phyloP scores from a whole-genome alignment of 1,140 invertebrate species.

The Pogonomyrmex barbatus region DNA sequence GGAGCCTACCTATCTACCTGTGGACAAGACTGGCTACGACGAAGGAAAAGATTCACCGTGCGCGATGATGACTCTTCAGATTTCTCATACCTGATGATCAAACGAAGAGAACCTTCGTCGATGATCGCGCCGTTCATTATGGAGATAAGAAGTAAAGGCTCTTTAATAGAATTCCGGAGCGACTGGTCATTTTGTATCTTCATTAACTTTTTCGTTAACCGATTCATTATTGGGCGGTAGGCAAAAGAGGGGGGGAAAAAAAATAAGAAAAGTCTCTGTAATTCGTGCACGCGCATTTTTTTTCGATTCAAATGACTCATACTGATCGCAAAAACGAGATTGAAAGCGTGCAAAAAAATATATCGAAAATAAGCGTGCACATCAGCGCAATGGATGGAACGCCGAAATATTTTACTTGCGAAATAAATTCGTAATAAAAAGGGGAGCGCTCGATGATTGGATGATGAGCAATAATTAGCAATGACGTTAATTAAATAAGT shows the following conservation, averaged over 20 bases:
- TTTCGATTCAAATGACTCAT: constrained; percentile 59
- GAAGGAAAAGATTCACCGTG: constrained; percentile 54
- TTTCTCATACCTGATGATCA: constrained; percentile 69
- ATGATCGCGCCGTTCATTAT: constrained; percentile 73
- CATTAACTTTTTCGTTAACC: constrained; percentile 59
- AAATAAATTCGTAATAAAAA: constrained; percentile 33
- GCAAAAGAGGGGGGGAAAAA: not conserved
- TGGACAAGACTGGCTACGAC: not conserved
- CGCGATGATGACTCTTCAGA: constrained; percentile 75
- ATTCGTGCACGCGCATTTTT: constrained; percentile 36
- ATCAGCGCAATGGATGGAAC: not conserved
- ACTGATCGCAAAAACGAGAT: constrained; percentile 51
- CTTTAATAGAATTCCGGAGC: constrained; percentile 72
- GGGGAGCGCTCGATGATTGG: constrained; percentile 5
- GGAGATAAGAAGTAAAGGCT: constrained; percentile 61
- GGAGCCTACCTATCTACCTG: not conserved
- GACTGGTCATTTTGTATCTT: constrained; percentile 59
- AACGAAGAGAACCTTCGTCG: constrained; percentile 53
- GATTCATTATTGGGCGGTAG: constrained; percentile 56
- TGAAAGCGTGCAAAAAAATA: constrained; percentile 44
- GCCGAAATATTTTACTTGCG: constrained; percentile 53
- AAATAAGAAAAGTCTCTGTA: constrained; percentile 12
- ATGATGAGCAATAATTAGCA: constrained; percentile 51
- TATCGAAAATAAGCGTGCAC: constrained; percentile 21
- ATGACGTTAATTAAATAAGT: constrained; percentile 58